Evolutionary conservation across 2,888 invertebrate species (phyloP).

Genomic region (Dynastes hyllus): DNA sequence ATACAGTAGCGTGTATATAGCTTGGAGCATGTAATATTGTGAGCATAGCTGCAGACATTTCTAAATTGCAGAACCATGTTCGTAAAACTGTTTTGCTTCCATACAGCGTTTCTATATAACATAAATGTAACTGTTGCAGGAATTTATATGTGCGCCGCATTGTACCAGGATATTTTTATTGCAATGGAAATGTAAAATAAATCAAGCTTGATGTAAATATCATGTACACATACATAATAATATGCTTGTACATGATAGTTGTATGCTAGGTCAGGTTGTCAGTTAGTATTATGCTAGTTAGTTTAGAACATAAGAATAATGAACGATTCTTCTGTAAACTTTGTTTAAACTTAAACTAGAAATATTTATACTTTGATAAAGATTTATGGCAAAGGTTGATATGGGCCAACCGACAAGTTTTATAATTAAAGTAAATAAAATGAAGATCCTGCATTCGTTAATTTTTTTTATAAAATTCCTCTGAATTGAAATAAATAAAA

Average conservation of each 20-base stretch:
- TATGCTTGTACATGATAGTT: not conserved
- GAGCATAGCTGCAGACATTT: slow-evolving; percentile 18
- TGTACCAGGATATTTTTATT: not conserved
- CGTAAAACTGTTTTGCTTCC: slow-evolving; percentile 5
- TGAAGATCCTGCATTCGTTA: too few relatives aligned
- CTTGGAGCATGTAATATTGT: not conserved
- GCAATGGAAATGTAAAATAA: not conserved
- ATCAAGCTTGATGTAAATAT: not conserved
- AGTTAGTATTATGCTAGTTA: too few relatives aligned
- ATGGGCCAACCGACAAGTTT: too few relatives aligned
- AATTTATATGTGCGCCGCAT: not conserved
- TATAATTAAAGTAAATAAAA: too few relatives aligned
- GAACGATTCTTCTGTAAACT: too few relatives aligned
- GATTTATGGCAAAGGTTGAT: too few relatives aligned
- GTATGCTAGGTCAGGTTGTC: too few relatives aligned
- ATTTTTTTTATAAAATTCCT: too few relatives aligned
- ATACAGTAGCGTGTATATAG: not conserved
- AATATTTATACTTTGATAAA: too few relatives aligned
- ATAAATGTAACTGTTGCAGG: not conserved
- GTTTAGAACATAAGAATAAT: too few relatives aligned
- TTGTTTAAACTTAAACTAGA: too few relatives aligned
- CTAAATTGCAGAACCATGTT: slow-evolving; percentile 4
- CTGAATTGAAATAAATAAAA: too few relatives aligned
- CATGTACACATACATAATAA: not conserved
- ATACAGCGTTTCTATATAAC: not conserved